These are phyloP conservation scores for Calidris pygmaea DNA, from an alignment of 2,113 vertebrate genomes.

Conservation along the genomic window DNA sequence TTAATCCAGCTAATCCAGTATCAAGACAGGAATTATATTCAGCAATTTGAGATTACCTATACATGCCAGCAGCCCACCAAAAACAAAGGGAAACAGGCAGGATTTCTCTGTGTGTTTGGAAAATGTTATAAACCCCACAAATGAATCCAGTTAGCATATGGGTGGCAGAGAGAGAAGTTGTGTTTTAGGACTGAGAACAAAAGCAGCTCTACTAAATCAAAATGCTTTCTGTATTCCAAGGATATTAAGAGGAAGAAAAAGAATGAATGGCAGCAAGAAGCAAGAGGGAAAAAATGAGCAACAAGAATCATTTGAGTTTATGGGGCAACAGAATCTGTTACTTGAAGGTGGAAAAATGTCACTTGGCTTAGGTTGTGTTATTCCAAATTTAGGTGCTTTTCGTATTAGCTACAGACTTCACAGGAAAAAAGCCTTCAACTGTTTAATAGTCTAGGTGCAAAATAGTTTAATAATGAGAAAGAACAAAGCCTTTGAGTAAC, in stretches of 20 bases:
- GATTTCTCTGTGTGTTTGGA: not conserved
- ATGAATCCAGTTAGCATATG: not conserved
- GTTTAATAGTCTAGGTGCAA: not conserved
- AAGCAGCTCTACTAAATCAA: not conserved
- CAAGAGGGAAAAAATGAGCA: not conserved
- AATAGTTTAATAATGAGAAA: not conserved
- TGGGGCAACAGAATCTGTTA: not conserved
- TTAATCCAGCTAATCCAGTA: not conserved
- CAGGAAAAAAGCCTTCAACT: not conserved
- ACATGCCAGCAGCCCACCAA: not conserved
- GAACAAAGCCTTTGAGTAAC: not conserved
- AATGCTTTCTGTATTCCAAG: constrained; percentile 24
- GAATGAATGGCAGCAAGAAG: not conserved
- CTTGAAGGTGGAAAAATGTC: not conserved
- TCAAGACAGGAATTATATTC: rapidly evolving
- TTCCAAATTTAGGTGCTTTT: not conserved
- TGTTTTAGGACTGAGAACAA: not conserved
- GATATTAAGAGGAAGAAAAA: not conserved
- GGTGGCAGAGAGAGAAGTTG: not conserved
- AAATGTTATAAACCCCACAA: not conserved
- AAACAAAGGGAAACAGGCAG: not conserved
- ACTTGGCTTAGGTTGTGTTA: not conserved
- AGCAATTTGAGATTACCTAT: not conserved
- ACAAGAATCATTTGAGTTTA: not conserved
- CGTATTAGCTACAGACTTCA: not conserved